Percentiles rank a stretch among this genome's conserved stretches.
phyloP scores from a whole-genome alignment of 2,888 invertebrate genomes.

The Sinelater perroti region DNA sequence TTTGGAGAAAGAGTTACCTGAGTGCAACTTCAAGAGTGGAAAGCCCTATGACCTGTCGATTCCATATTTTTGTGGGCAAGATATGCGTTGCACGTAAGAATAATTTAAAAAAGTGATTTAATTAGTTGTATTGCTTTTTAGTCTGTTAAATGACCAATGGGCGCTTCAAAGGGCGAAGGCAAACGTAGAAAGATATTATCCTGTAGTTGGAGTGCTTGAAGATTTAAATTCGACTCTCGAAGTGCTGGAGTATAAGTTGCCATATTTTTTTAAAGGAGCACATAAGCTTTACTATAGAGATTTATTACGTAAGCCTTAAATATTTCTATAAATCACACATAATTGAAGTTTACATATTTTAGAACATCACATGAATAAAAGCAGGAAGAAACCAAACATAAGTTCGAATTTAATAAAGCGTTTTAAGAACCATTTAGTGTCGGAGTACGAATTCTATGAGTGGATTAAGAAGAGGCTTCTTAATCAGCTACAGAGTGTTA shows the following conservation, averaged over 20 bases:
- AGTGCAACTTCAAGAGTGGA: constrained; percentile 58
- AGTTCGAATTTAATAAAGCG: constrained; percentile 48
- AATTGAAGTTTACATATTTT: no score
- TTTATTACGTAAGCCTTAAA: constrained; percentile 61
- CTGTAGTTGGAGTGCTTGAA: constrained; percentile 68
- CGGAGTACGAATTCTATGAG: constrained; percentile 68
- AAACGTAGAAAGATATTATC: constrained; percentile 67
- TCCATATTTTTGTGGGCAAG: constrained; percentile 72
- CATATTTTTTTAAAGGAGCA: constrained; percentile 68
- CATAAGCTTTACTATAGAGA: constrained; percentile 61
- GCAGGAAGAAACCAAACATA: constrained; percentile 53
- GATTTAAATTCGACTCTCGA: constrained; percentile 65
- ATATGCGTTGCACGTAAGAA: constrained; percentile 67
- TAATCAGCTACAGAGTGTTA: constrained; percentile 37
- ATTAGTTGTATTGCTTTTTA: constrained; percentile 52
- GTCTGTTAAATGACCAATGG: constrained; percentile 64
- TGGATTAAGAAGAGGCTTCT: constrained; percentile 65
- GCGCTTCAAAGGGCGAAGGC: constrained; percentile 65
- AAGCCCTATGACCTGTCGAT: constrained; percentile 62
- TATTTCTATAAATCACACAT: neutral
- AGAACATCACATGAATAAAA: constrained; percentile 56
- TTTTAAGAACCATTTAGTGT: constrained; percentile 57
- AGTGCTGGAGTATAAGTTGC: constrained; percentile 63
- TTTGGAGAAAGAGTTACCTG: constrained; percentile 56
- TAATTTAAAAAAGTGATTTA: no score